Base-by-base conservation (phyloP, 2,113 vertebrate genomes). In the Paratilapia polleni region DNA sequence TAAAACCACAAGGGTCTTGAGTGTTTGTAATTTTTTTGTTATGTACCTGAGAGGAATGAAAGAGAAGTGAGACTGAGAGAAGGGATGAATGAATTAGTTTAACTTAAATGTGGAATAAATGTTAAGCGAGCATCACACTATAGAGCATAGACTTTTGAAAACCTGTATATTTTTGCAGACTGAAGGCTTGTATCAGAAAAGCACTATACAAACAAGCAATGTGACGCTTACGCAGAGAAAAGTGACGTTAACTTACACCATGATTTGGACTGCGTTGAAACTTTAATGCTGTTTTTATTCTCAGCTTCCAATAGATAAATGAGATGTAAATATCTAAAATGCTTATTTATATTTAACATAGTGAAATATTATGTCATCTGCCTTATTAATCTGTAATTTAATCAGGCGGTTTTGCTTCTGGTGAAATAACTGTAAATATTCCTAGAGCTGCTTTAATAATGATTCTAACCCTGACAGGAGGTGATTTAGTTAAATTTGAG, bases 301-400 rank as follows among this genome's bases (percentile, higher is more conserved):
- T 76, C 22, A 17, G 70, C 38, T 26, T 73, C 22, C 58, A 0
- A 57, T 76, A 9, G 36, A 59, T 54, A 82, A 82, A 86, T 77
- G 38, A 85, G 77, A 86, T 92, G 85, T 89, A 91, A 87, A 89
- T 91, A 90, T 81, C 28, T 41, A 36, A 84, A 54, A 70, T 77
- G 34, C 59, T 70, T 85, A 81, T 87, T 87, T 89, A 80, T 83
- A 82, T 77, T 80, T 83, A 19, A 64, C 85, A 78, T 11, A 19
- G 68, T 76, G 19, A 83, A 74, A 74, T 75, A 10, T 24, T 74
- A 24, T 74, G 22, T 76, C 38, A 70, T 85, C 80, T 76, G 36
- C 36, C 58, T 78, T 10, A 58, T 54, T 17, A 43, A 17, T 64
- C 15, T 8, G 0, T 31, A 6, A 70, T 77, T 78, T 70, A 58